Base-by-base conservation (phyloP, 1,140 invertebrate genomes). In the Brachionus paranguensis region DNA sequence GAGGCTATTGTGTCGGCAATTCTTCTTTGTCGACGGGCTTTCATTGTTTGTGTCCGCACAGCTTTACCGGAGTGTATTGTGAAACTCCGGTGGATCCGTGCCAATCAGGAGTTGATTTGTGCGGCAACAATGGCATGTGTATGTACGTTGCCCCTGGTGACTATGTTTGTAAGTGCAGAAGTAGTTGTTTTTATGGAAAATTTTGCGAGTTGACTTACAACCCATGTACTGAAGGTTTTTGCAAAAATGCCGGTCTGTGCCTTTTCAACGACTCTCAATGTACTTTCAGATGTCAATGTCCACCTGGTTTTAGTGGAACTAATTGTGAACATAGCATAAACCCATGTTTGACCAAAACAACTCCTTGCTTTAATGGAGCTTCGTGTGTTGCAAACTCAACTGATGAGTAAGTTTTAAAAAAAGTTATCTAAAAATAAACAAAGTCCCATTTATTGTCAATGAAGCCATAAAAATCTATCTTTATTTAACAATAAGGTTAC, bases 341-440 rank as follows among this genome's bases (percentile, higher is more conserved):
- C 47, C 41, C 65, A 45, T 83, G 78, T 47, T 11, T 53, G 33
- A 6, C 53, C 2, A 83, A 27, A 24, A 50, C 11, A 0, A 95
- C 95, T 0, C 97, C 95, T 87, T 87, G 86, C 47, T 79, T 79
- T 20, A 85, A 86, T 84, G 86, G 86, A 17, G 86, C 84, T 4
- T 85, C 85, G 0, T 88, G 87, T 83, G 20, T 86, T 11, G 91
- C 14, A 17, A 64, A 55, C 88, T 86, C 20, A 47, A 65, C 60
- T 96, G 95, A 24, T 98, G 96, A 87, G 92, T 93, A 86, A 97
- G 95, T 93, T 87, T 86, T 68, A 86, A 10, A 24, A 68, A n/a
- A 81, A 84, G n/a, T 87, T 24, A 85, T 68, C 86, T 85, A 20
- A 37, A 37, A 37, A 37, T 37, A 37, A 6, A 1, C 33, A 0